Conservation (phyloP, 2,888 invertebrate species). For the Alloplasta piceator region DNA sequence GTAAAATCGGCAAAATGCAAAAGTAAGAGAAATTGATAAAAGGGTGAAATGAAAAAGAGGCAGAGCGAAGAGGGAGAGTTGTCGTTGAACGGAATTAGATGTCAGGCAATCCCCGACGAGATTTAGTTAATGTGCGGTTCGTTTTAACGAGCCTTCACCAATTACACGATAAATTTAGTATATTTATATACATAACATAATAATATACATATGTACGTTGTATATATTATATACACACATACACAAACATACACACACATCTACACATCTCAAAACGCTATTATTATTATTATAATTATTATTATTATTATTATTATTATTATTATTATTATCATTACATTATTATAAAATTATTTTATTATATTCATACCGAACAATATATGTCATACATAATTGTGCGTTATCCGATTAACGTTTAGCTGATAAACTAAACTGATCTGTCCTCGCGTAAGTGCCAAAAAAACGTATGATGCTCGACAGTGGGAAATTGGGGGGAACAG, state of each 20-base stretch:
- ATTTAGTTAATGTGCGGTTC: constrained; percentile 71
- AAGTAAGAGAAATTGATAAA: constrained; percentile 23
- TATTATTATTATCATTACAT: constrained; percentile 65
- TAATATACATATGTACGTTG: constrained; percentile 10
- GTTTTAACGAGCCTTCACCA: constrained; percentile 71
- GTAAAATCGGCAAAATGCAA: constrained; percentile 12
- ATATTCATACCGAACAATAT: constrained; percentile 72
- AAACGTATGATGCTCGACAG: constrained; percentile 19
- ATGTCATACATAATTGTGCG: constrained; percentile 54
- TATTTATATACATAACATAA: constrained; percentile 71
- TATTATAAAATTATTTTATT: constrained; percentile 76
- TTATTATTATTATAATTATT: constrained; percentile 73
- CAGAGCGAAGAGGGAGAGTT: constrained; percentile 36
- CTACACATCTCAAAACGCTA: constrained; percentile 70
- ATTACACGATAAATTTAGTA: constrained; percentile 73
- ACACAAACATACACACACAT: constrained; percentile 61
- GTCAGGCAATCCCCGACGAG: constrained; percentile 67
- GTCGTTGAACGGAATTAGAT: constrained; percentile 50
- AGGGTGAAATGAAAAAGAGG: constrained; percentile 35
- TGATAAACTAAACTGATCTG: constrained; percentile 67
- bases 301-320: constrained; percentile 63
- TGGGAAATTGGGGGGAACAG: neutral
- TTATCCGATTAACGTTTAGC: constrained; percentile 61
- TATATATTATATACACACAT: constrained; percentile 41
- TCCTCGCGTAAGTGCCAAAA: constrained; percentile 68